Evolutionary conservation across 2,888 invertebrate genomes (phyloP).

Genomic region (Germaria angustata): DNA sequence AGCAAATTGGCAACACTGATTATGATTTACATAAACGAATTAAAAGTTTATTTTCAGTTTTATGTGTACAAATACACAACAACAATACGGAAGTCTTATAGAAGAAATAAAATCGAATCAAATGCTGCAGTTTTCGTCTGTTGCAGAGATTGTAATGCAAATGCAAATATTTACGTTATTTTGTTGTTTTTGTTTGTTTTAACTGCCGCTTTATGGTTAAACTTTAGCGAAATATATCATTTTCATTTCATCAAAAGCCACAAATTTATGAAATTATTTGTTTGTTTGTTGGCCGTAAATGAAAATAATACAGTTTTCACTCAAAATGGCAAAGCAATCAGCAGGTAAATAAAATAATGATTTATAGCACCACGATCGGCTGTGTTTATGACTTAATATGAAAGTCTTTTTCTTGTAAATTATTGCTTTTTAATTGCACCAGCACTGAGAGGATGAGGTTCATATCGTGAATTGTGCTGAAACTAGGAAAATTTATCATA

Average conservation of each 20-base stretch:
- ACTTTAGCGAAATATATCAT: conserved; percentile 31
- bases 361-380: neutral
- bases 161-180: conserved; percentile 11
- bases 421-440: no score
- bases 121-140: neutral
- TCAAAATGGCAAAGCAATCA: conserved; percentile 10
- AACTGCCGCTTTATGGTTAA: conserved; percentile 2
- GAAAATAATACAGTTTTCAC: conserved; percentile 23
- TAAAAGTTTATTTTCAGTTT: conserved; percentile 1
- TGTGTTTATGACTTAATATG: neutral
- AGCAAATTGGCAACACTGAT: neutral
- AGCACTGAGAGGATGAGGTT: no score
- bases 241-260: conserved; percentile 42
- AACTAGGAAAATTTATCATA: no score
- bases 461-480: no score
- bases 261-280: conserved; percentile 52
- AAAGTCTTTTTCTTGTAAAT: neutral
- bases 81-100: conserved; percentile 43
- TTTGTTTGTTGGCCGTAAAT: neutral
- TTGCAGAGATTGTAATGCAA: neutral
- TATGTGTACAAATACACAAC: neutral
- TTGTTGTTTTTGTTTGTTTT: conserved; percentile 1
- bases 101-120: conserved; percentile 18
- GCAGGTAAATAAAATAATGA: conserved; percentile 10
- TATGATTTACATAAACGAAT: conserved; percentile 30